These are phyloP conservation scores for Achroia grisella DNA, from an alignment of 1,140 invertebrate species.

Conservation along the genomic window DNA sequence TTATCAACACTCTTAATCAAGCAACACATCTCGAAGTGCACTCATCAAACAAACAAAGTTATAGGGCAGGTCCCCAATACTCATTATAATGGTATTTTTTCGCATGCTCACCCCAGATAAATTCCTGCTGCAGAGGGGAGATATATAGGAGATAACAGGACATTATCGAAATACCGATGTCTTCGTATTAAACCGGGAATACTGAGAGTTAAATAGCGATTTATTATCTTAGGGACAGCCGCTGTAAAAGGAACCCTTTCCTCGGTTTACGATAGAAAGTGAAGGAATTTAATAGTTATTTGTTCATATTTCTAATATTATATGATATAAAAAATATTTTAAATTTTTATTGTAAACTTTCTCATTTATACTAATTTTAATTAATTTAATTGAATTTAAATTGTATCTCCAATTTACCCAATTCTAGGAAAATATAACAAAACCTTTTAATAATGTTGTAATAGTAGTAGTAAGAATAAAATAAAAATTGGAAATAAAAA, in stretches of 20 bases:
- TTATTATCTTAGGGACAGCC: conserved; percentile 25
- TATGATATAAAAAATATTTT: too few relatives aligned
- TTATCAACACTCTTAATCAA: too few relatives aligned
- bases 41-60: conserved; percentile 13
- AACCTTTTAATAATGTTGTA: too few relatives aligned
- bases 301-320: too few relatives aligned
- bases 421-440: too few relatives aligned
- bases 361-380: too few relatives aligned
- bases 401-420: too few relatives aligned
- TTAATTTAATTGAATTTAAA: too few relatives aligned
- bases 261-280: background rate
- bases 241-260: background rate
- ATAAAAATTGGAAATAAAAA: too few relatives aligned
- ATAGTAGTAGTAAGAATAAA: too few relatives aligned
- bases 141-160: conserved; percentile 55
- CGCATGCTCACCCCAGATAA: conserved; percentile 56
- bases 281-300: too few relatives aligned
- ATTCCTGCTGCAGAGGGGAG: conserved; percentile 44
- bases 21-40: background rate
- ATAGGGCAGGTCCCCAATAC: conserved; percentile 28
- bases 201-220: conserved; percentile 45
- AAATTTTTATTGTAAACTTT: too few relatives aligned
- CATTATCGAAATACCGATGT: conserved; percentile 64
- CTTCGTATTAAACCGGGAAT: conserved; percentile 38
- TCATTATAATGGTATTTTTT: conserved; percentile 65